Base-by-base conservation (phyloP, 1,140 invertebrate species). In the Harpegnathos saltator region DNA sequence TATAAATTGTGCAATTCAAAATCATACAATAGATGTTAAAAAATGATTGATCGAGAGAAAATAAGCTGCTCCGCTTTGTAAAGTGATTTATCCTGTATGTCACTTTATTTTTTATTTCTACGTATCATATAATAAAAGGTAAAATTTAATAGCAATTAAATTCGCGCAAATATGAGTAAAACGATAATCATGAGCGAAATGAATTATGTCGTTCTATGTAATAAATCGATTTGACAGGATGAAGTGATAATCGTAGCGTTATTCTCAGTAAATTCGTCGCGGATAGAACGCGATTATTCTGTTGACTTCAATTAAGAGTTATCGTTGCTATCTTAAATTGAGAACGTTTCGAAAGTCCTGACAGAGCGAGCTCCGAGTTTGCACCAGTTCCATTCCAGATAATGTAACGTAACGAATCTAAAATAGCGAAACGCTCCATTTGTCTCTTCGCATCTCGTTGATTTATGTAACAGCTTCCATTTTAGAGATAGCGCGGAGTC, bases 361-460 rank as follows among this genome's bases (percentile, higher is more conserved):
- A 68, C n/a, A 78, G 15, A 78, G 15, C 11, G 29, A 48, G 17
- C 1, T 56, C 9, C 12, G 29, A 68, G 50, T 78, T 78, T 78
- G 5, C 14, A n/a, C 19, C 61, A 77, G n/a, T 77, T 77, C 7
- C n/a, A 66, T 33, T 66, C n/a, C 66, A 66, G 15, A 66, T 66
- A 77, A 66, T 26, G 15, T n/a, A 63, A 63, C 3, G n/a, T 75
- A 72, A 72, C 52, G 26, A 26, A 61, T 33, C 44, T 58, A 62
- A 74, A 74, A 77, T 77, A 77, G 33, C 29, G 9, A 77, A 66
- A 77, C 19, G 44, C 12, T 77, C 61, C 26, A 54, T 77, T 77
- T 66, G 19, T 77, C 29, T 77, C n/a, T 66, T 77, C n/a, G n/a
- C n/a, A n/a, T n/a, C n/a, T n/a, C n/a, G n/a, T n/a, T n/a, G n/a